Evolutionary conservation across 1,140 invertebrate genomes (phyloP).

Genomic region (Caerostris darwini): DNA sequence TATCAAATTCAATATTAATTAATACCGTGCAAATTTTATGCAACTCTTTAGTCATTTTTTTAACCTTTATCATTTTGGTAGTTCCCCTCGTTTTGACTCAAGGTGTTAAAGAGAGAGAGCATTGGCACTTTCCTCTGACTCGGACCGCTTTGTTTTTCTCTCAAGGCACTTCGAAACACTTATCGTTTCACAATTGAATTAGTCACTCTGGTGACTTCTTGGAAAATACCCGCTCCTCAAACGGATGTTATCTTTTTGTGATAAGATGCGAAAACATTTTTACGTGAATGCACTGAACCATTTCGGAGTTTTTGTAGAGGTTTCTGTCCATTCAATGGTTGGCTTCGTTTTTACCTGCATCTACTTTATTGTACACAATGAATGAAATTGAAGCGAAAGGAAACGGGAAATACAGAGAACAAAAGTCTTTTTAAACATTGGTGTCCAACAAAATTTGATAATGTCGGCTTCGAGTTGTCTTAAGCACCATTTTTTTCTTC

Average conservation of each 20-base stretch:
- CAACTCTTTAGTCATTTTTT: neutral
- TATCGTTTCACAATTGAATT: constrained; percentile 18
- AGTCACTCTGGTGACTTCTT: constrained; percentile 3
- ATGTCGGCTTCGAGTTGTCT: too few relatives aligned
- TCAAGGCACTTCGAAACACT: neutral
- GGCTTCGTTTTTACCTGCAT: neutral
- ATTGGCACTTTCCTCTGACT: neutral
- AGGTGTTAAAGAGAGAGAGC: neutral
- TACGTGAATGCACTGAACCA: neutral
- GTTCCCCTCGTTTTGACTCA: neutral
- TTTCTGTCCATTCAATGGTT: neutral
- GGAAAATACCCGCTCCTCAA: neutral
- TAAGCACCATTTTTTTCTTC: too few relatives aligned
- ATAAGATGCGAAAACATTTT: neutral
- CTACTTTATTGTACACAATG: neutral
- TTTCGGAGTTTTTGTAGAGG: neutral
- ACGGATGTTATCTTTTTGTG: constrained; percentile 3
- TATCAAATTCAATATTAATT: too few relatives aligned
- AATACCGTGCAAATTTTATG: neutral
- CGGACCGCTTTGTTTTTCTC: neutral
- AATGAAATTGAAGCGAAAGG: neutral
- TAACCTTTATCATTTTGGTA: neutral
- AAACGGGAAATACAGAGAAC: neutral
- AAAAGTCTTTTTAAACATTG: neutral
- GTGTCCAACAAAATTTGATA: too few relatives aligned